phyloP scores from a whole-genome alignment of 2,113 vertebrate genomes.

The Podarcis muralis region DNA sequence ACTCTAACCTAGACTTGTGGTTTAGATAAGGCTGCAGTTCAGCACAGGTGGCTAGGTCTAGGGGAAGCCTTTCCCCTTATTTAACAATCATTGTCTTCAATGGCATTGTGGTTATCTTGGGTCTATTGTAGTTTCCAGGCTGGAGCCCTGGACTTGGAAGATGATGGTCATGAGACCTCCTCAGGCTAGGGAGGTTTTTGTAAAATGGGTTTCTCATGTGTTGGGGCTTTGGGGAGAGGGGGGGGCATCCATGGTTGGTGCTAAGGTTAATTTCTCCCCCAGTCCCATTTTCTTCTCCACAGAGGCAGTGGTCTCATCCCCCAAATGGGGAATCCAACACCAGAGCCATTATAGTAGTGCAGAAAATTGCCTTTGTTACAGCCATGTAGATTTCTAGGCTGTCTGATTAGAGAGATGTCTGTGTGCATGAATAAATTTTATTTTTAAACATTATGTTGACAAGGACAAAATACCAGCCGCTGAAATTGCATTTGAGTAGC shows the following conservation, averaged over 20 bases:
- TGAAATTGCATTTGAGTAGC: conserved; percentile 30
- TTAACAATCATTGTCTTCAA: neutral
- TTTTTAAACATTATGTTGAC: conserved; percentile 37
- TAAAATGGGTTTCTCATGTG: neutral
- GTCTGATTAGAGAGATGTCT: neutral
- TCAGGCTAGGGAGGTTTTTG: no score
- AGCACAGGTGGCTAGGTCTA: no score
- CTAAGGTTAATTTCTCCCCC: neutral
- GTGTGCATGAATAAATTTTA: conserved; percentile 28
- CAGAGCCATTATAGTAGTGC: neutral
- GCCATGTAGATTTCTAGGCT: neutral
- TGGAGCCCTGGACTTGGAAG: no score
- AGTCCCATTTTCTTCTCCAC: no score
- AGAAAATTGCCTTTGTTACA: neutral
- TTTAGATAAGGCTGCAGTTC: neutral
- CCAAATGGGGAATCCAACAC: neutral
- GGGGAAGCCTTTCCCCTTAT: neutral
- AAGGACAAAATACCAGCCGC: conserved; percentile 31
- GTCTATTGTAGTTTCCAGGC: neutral
- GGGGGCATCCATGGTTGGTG: no score
- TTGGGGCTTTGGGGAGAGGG: no score
- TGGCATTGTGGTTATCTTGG: neutral
- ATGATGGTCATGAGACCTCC: no score
- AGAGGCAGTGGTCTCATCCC: neutral
- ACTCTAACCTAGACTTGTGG: neutral